Base-by-base conservation (phyloP, 2,888 invertebrate species). In the Mimachlamys varia region DNA sequence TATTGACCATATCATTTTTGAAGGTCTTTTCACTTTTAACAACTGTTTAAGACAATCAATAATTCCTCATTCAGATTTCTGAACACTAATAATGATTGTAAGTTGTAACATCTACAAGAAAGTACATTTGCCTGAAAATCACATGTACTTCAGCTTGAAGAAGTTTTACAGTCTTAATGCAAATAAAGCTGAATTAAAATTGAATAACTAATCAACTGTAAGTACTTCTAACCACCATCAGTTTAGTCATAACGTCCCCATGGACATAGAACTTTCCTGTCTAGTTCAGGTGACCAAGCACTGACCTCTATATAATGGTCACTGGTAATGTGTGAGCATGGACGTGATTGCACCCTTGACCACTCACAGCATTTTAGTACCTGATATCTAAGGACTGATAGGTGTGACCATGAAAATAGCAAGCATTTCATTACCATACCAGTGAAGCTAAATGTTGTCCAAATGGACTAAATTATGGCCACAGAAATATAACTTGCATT, bases 251-350 rank as follows among this genome's bases (percentile, higher is more conserved):
- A 33, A 76, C 22, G 27, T 13, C 76, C 76, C 27, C 76, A 76
- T 76, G 27, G 0, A 33, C 27, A 76, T 27, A 76, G 76, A 76
- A 76, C 76, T 33, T 33, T 1, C 17, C 76, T 76, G 76, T 76
- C 76, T 33, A 76, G 76, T 76, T 27, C 27, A 33, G 33, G 33
- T 76, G 76, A 76, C 76, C 76, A 76, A 33, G 12, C 33, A 76
- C 76, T 76, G 76, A 76, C 76, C 76, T 76, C 33, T 76, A 33
- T 76, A 76, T 76, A 76, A 76, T 76, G 76, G 76, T 76, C 76
- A 76, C 76, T 27, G 15, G 33, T 76, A 76, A 76, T 76, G 76
- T 76, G 76, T 76, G 76, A 76, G 76, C 76, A 76, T 76, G 76
- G 33, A 27, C 76, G 33, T 76, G 76, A 76, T 76, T 76, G 76